Conservation (phyloP, 30 jellyfish, hydroid and myxozoan species). For the Aurelia coerulea region DNA sequence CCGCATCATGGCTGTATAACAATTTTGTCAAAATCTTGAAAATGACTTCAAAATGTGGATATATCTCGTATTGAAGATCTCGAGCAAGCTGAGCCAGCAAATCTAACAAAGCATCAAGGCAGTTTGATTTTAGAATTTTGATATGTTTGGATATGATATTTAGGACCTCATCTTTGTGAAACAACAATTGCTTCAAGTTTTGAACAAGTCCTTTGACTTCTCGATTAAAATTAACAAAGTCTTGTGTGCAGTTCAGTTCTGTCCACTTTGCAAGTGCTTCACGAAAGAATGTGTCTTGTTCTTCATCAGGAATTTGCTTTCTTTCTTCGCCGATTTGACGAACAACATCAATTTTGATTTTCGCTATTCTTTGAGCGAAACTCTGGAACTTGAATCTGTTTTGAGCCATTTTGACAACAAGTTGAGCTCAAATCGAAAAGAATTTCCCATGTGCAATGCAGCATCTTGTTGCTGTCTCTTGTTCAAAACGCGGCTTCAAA, state of each 20-base stretch:
- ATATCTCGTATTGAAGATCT: slow-evolving; percentile 78
- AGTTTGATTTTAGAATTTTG: slow-evolving; percentile 26
- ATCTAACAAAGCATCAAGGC: slow-evolving; percentile 86
- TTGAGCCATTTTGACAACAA: slow-evolving; percentile 21
- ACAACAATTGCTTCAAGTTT: slow-evolving; percentile 76
- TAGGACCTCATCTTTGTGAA: slow-evolving; percentile 71
- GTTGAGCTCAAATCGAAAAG: not conserved
- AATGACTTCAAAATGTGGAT: slow-evolving; percentile 70
- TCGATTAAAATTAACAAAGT: slow-evolving; percentile 48
- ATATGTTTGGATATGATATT: slow-evolving; percentile 54
- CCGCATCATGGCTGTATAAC: slow-evolving; percentile 67
- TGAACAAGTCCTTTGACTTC: slow-evolving; percentile 65
- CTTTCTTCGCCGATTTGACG: slow-evolving; percentile 69
- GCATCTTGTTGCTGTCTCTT: no score
- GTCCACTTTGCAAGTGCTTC: slow-evolving; percentile 84
- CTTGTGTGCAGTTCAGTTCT: slow-evolving; percentile 84
- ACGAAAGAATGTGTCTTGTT: slow-evolving; percentile 87
- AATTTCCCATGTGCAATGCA: no score
- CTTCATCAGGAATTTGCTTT: slow-evolving; percentile 76
- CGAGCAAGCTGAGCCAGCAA: slow-evolving; percentile 79
- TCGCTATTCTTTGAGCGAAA: slow-evolving; percentile 75
- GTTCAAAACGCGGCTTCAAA: no score
- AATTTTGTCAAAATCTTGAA: slow-evolving; percentile 28
- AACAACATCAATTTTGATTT: slow-evolving; percentile 79
- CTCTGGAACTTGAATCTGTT: slow-evolving; percentile 75